phyloP scores from a whole-genome alignment of 2,888 invertebrate genomes.

The Papilio elwesi region DNA sequence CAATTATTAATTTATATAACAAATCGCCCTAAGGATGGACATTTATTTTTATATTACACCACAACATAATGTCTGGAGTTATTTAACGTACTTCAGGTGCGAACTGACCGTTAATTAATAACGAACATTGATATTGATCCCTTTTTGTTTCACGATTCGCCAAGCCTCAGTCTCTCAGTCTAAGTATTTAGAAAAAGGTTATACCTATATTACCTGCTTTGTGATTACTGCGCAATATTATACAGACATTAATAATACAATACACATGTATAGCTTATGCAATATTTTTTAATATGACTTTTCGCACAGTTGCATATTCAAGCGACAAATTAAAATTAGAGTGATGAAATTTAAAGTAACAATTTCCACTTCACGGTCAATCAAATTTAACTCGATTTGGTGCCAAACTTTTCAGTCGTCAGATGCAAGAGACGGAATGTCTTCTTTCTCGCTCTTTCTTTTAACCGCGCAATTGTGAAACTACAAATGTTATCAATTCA shows the following conservation, averaged over 20 bases:
- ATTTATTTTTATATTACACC: too few species aligned
- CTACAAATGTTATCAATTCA: slow-evolving; percentile 19
- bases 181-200: slow-evolving; percentile 13
- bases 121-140: slow-evolving; percentile 52
- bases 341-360: neutral
- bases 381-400: slow-evolving; percentile 13
- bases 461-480: neutral
- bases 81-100: slow-evolving; percentile 44
- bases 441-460: neutral
- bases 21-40: too few species aligned
- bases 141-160: slow-evolving; percentile 40
- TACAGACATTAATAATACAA: neutral
- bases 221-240: neutral
- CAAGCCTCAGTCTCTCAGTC: slow-evolving; percentile 14
- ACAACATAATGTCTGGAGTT: too few species aligned
- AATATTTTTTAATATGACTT: too few species aligned
- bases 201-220: neutral
- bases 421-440: neutral
- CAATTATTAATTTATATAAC: too few species aligned
- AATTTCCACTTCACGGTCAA: slow-evolving; percentile 3
- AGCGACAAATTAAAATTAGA: neutral
- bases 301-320: too few species aligned
- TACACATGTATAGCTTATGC: neutral
- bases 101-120: slow-evolving; percentile 51
- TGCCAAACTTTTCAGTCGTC: slow-evolving; percentile 23